Conservation (phyloP, 2,888 invertebrate genomes). For the Apodemia duryi region DNA sequence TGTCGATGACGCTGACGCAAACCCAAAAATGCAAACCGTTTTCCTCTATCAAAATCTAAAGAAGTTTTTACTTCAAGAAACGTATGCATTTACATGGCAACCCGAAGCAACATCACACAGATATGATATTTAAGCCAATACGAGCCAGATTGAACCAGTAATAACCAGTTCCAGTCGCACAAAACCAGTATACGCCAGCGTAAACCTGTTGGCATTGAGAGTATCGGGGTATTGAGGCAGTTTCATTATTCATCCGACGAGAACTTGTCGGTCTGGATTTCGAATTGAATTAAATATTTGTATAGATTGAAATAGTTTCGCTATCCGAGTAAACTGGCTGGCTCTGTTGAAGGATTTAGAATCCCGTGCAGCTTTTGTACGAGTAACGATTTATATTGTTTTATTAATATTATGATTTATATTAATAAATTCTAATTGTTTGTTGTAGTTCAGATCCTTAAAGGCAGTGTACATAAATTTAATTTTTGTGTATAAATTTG, state of each 20-base stretch:
- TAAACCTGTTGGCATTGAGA: constrained; percentile 20
- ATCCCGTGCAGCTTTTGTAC: not conserved
- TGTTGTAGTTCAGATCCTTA: too few relatives aligned
- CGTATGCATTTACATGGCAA: not conserved
- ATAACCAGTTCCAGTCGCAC: constrained; percentile 4
- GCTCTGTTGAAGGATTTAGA: constrained; percentile 1
- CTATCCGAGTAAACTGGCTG: constrained; percentile 7
- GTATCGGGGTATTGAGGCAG: constrained; percentile 25
- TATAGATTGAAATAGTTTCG: constrained; percentile 20
- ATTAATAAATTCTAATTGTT: too few relatives aligned
- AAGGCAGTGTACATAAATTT: too few relatives aligned
- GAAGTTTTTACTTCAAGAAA: too few relatives aligned
- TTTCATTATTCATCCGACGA: constrained; percentile 30
- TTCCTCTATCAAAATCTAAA: too few relatives aligned
- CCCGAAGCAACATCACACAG: not conserved
- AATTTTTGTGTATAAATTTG: too few relatives aligned
- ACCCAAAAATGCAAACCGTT: too few relatives aligned
- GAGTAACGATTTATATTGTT: not conserved
- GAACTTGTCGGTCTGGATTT: constrained; percentile 25
- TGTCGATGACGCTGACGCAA: too few relatives aligned
- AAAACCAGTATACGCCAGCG: not conserved
- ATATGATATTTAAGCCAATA: constrained; percentile 1
- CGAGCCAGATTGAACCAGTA: not conserved
- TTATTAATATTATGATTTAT: too few relatives aligned
- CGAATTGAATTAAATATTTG: constrained; percentile 27